These are phyloP conservation scores for Otolemur crassicaudatus DNA, from an alignment of 2,797 vertebrate genomes.

Conservation along the genomic window DNA sequence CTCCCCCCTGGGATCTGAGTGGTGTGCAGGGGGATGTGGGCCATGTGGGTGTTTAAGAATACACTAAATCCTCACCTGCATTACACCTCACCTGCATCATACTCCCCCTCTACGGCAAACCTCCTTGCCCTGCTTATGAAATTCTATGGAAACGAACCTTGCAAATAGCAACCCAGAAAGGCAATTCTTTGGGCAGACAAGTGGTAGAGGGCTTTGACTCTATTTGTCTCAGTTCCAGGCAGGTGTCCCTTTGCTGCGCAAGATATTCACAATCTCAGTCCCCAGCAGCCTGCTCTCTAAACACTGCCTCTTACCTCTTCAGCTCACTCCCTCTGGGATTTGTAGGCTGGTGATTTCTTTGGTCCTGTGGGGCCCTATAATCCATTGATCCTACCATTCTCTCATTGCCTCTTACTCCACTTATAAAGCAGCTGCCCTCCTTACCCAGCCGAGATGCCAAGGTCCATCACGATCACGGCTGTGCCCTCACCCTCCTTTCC, in stretches of 20 bases:
- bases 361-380: not conserved
- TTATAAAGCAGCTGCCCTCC: not conserved
- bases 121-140: not conserved
- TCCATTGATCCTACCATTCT: not conserved
- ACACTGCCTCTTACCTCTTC: not conserved
- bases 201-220: not conserved
- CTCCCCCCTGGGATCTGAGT: not conserved
- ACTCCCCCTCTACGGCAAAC: not conserved
- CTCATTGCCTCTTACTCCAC: not conserved
- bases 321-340: not conserved
- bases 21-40: not conserved
- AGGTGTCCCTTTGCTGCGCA: not conserved
- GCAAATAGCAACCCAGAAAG: not conserved
- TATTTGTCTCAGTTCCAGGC: not conserved
- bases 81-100: not conserved
- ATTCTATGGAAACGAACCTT: not conserved
- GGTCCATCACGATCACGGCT: too few species aligned
- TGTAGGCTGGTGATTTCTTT: not conserved
- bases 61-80: not conserved
- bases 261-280: not conserved
- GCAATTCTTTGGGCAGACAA: not conserved
- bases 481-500: not conserved
- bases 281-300: not conserved
- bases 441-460: not conserved
- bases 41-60: not conserved